Evolutionary conservation across 2,888 invertebrate genomes (phyloP).

Genomic region (Brachylomia viminalis): DNA sequence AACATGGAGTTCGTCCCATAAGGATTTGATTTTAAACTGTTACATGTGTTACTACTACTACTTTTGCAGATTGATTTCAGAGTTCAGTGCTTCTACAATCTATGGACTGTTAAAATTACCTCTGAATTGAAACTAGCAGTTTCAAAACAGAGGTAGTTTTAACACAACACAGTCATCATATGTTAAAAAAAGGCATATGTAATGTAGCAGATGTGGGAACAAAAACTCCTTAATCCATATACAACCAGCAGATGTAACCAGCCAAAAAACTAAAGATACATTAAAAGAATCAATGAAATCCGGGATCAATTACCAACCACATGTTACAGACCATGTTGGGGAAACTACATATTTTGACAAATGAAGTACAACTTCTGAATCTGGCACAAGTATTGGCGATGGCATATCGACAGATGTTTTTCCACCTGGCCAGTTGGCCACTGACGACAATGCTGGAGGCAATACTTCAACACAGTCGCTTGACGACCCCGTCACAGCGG

Average conservation of each 20-base stretch:
- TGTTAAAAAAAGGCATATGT: not conserved
- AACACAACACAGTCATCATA: not conserved
- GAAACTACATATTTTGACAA: constrained; percentile 30
- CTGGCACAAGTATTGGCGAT: constrained; percentile 37
- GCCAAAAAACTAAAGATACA: constrained; percentile 16
- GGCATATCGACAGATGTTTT: constrained; percentile 61
- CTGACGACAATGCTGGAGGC: constrained; percentile 58
- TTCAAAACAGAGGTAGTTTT: not conserved
- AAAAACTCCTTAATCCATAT: constrained; percentile 17
- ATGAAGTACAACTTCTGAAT: constrained; percentile 22
- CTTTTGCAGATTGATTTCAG: constrained; percentile 3
- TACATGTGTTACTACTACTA: constrained; percentile 14
- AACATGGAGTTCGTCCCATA: constrained; percentile 40
- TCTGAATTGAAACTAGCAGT: not conserved
- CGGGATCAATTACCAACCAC: constrained; percentile 36
- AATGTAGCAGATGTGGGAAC: constrained; percentile 36
- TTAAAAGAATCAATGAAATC: constrained; percentile 30
- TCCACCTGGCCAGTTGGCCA: constrained; percentile 59
- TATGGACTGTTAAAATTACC: too few relatives aligned
- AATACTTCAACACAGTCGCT: constrained; percentile 65
- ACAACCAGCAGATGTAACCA: constrained; percentile 40
- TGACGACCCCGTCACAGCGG: constrained; percentile 69
- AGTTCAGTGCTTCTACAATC: not conserved
- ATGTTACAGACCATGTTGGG: constrained; percentile 10
- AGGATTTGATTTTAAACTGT: constrained; percentile 45